phyloP scores from a whole-genome alignment of 2,797 vertebrate species.

The Rhinatrema bivittatum region DNA sequence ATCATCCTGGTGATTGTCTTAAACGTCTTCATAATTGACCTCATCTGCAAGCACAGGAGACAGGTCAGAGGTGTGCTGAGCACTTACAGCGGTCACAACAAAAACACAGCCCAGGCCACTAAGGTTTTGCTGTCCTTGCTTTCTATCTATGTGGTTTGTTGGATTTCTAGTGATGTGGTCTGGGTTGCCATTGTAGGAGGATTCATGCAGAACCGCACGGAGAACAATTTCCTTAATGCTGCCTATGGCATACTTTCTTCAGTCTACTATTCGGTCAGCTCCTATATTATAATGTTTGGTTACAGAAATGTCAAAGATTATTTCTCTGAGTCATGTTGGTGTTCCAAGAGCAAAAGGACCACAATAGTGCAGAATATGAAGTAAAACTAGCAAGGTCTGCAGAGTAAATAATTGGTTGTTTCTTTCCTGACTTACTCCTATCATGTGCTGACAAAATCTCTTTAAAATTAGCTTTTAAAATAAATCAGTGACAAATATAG shows the following conservation, averaged over 20 bases:
- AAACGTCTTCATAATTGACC: slow-evolving; percentile 10
- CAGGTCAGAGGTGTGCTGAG: slow-evolving; percentile 1
- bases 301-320: slow-evolving; percentile 12
- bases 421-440: no score
- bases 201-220: background rate
- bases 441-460: no score
- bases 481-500: no score
- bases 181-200: slow-evolving; percentile 9
- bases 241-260: slow-evolving; percentile 8
- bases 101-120: slow-evolving; percentile 1
- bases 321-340: slow-evolving; percentile 5
- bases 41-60: slow-evolving; percentile 14
- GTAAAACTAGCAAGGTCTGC: background rate
- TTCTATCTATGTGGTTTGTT: slow-evolving; percentile 10
- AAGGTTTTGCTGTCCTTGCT: slow-evolving; percentile 13
- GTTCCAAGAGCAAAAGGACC: background rate
- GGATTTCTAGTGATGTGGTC: slow-evolving; percentile 14
- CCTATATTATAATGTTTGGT: slow-evolving; percentile 12
- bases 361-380: background rate
- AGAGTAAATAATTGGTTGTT: background rate
- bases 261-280: slow-evolving; percentile 21
- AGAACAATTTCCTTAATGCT: slow-evolving; percentile 1
- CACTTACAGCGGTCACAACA: slow-evolving; percentile 2
- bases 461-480: no score
- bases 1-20: slow-evolving; percentile 7